Conservation (phyloP, 2,888 invertebrate species). For the Argyresthia albistria region DNA sequence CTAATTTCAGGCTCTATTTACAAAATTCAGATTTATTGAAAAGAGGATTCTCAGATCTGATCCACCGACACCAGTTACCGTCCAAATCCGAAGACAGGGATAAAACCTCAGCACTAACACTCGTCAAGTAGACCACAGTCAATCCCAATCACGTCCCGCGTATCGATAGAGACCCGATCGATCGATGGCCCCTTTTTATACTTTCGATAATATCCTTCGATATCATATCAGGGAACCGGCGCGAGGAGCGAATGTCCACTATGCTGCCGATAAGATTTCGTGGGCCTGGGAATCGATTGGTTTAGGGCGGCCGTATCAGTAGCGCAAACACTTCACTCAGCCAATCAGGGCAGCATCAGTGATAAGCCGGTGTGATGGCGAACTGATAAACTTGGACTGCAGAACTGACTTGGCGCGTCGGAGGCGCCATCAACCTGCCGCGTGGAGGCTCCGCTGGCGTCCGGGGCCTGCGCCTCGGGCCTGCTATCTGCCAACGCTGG, state of each 20-base stretch:
- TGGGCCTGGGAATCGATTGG: conserved; percentile 61
- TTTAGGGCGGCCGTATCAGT: conserved; percentile 45
- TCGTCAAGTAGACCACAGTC: neutral
- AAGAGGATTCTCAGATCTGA: no score
- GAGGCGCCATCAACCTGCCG: conserved; percentile 1
- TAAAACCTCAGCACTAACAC: neutral
- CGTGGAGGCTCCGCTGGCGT: conserved; percentile 15
- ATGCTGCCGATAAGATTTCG: conserved; percentile 64
- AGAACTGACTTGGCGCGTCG: conserved; percentile 10
- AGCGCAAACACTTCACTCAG: conserved; percentile 63
- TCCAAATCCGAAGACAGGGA: no score
- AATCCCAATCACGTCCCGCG: conserved; percentile 45
- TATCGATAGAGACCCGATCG: conserved; percentile 68
- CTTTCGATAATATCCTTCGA: conserved; percentile 67
- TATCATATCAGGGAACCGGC: conserved; percentile 62
- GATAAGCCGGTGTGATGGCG: conserved; percentile 35
- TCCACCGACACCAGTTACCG: no score
- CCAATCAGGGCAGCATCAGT: conserved; percentile 51
- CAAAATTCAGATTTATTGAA: no score
- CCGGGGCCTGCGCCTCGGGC: conserved; percentile 34
- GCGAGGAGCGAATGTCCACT: conserved; percentile 62
- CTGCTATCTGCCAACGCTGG: conserved; percentile 42
- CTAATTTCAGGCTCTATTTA: no score
- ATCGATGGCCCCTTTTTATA: conserved; percentile 71
- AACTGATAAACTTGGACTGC: neutral